phyloP scores from a whole-genome alignment of 2,113 vertebrate species.

The Pipa parva region DNA sequence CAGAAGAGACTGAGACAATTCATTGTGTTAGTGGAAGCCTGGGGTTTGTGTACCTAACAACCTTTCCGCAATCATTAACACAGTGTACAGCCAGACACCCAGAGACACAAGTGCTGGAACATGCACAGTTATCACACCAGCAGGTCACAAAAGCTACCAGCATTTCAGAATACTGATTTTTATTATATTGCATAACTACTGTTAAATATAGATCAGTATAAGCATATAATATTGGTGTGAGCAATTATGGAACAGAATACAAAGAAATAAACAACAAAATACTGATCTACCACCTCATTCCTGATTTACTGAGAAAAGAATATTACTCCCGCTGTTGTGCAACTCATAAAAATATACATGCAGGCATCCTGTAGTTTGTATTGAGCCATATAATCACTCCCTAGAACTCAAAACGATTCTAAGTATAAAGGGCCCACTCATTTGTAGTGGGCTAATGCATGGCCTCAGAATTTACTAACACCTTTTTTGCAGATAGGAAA shows the following conservation, averaged over 20 bases:
- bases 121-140: neutral
- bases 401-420: no score
- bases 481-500: no score
- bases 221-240: neutral
- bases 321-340: no score
- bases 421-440: no score
- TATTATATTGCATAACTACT: neutral
- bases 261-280: neutral
- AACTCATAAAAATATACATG: no score
- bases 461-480: no score
- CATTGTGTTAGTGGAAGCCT: constrained; percentile 21
- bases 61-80: constrained; percentile 18
- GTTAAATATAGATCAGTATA: neutral
- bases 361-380: no score
- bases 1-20: constrained; percentile 12
- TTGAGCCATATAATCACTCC: no score
- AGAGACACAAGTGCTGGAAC: neutral
- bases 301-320: no score
- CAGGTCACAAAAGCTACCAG: neutral
- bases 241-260: neutral
- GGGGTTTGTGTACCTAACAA: constrained; percentile 39
- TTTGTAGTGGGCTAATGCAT: no score
- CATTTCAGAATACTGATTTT: neutral
- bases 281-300: no score
- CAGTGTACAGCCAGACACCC: neutral